Base-by-base conservation (phyloP, 2,888 invertebrate species). In the Ganaspis brasiliensis region DNA sequence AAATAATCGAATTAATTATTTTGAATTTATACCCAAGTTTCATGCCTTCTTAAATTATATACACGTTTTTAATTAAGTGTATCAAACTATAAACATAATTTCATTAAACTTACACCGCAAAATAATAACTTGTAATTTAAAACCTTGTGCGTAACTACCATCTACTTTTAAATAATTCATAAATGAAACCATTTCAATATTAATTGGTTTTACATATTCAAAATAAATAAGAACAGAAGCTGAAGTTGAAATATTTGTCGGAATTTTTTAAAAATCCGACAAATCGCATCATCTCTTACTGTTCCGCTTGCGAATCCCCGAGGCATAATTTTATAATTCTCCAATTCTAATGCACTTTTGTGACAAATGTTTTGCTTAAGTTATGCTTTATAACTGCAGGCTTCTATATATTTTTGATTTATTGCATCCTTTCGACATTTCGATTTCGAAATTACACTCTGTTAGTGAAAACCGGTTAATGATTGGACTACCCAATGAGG, bases 361-460 rank as follows among this genome's bases (percentile, higher is more conserved):
- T 67, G 67, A 67, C 40, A 67, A 67, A 67, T 67, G 40, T 14
- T 67, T 40, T 40, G 14, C 67, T 67, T 67, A 67, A 45, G 21
- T 45, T 67, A 67, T 67, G 40, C 24, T 67, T 67, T 45, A 67
- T 67, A 67, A 45, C 67, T 67, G 19, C 40, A 45, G 67, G 67
- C 67, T 67, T 24, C 67, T 67, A 40, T 12, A 67, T 21, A 67
- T 67, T 24, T 37, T 67, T 67, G 67, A 67, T 67, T 67, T 67
- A 67, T 40, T 40, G 67, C 67, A 67, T 67, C 67, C 67, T 67
- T 67, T 67, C 40, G 45, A 37, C 67, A 67, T 67, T 67, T 45
- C 67, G 67, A 67, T 67, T 40, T 67, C 67, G 24, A 67, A 45
- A 67, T 37, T 67, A 24, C 14, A 8, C 63, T 40, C 63, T 40